Evolutionary conservation across 1,140 invertebrate genomes (phyloP), one percentile per base, ranked within the genome.

Genomic region (Neuroterus valhalla): DNA sequence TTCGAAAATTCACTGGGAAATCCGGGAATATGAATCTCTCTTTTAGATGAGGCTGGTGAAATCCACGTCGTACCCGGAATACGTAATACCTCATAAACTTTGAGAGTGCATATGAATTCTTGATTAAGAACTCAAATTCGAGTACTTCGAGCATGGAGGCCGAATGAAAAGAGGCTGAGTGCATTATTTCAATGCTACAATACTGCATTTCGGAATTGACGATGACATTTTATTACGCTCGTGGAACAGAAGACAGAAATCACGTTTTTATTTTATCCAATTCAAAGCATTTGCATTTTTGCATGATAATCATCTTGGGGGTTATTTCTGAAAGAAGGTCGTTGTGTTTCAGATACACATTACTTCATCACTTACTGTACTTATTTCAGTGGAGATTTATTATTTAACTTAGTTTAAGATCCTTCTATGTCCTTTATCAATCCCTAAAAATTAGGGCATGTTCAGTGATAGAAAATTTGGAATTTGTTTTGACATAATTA

Each of bases 21-120:
- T 62, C 55, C 55, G 55, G 55, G 55, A 62, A 62, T 62, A 62
- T 62, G 55, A 62, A 62, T 62, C 55, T 62, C 55, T 62, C 55
- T 62, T 62, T 62, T 62, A 31, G 55, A 62, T 62, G 55, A 62
- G 55, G 4, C 55, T 62, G 55, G 55, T 62, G 55, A 62, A 62
- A 62, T 62, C 55, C 23, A 23, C 55, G 26, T 62, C 23, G 55
- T 31, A 62, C 55, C 55, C 55, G 55, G 55, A 62, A 62, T 62
- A 62, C 55, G 31, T 62, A 62, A 62, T 62, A 31, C 8, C 55
- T 1, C 55, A 62, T 62, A 62, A 62, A 62, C 55, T 62, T 62
- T 62, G 31, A 62, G 55, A 62, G 26, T 62, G 55, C 55, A 62
- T 62, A 62, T 62, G 55, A 62, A 62, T 62, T 62, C 55, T 62